These are phyloP conservation scores for Podocnemis expansa DNA, from an alignment of 2,113 vertebrate genomes.

Conservation along the genomic window DNA sequence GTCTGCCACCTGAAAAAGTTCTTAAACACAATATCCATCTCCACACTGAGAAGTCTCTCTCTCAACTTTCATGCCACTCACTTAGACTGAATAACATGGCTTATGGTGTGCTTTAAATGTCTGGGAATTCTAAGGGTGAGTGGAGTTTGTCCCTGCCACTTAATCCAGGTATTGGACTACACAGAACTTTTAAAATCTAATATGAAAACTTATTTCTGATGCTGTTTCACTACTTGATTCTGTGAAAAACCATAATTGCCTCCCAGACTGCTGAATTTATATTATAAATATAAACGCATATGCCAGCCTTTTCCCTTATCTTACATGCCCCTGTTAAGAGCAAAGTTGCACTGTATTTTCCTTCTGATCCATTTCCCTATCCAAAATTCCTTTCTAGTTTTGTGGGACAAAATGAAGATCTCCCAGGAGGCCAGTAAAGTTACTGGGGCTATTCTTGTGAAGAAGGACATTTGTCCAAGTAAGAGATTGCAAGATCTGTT, in stretches of 20 bases:
- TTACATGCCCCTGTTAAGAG: not conserved
- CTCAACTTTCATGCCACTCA: not conserved
- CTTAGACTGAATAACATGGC: not conserved
- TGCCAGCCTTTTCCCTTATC: not conserved
- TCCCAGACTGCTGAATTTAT: not conserved
- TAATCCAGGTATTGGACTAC: not conserved
- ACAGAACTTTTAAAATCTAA: not conserved
- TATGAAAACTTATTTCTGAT: not conserved
- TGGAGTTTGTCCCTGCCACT: not conserved
- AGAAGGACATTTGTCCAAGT: not conserved
- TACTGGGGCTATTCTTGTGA: not conserved
- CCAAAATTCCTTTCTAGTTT: not conserved
- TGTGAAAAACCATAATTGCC: not conserved
- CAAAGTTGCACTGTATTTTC: not conserved
- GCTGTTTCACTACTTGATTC: not conserved
- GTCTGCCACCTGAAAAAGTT: not conserved
- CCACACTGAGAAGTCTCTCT: not conserved
- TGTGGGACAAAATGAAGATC: not conserved
- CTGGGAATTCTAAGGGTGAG: not conserved
- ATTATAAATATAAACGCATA: not conserved
- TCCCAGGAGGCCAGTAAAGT: not conserved
- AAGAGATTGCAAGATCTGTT: not conserved
- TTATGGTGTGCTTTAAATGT: not conserved
- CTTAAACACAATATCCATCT: not conserved
- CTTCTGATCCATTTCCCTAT: not conserved